These are phyloP conservation scores for Anolis apletophallus DNA, from an alignment of 2,797 vertebrate genomes.

Conservation along the genomic window DNA sequence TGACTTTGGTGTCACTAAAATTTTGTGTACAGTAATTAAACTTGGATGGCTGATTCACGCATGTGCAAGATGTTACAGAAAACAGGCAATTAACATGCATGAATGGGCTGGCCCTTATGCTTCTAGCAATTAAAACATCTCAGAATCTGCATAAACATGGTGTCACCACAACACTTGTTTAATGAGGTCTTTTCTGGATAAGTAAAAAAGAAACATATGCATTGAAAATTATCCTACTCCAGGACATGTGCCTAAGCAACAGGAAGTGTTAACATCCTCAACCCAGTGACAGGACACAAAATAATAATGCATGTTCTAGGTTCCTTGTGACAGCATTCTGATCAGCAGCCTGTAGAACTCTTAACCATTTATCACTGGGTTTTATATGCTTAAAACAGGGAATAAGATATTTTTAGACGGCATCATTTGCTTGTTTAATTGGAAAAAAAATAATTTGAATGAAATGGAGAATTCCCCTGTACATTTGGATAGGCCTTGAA, in stretches of 20 bases:
- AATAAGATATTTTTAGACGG: background rate
- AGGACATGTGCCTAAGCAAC: too few species aligned
- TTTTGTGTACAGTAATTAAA: background rate
- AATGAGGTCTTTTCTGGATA: background rate
- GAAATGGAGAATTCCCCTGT: too few species aligned
- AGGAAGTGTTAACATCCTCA: background rate
- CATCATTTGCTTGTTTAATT: background rate
- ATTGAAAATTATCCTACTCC: background rate
- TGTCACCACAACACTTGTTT: background rate
- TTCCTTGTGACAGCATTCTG: background rate
- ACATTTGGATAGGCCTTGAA: too few species aligned
- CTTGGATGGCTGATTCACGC: background rate
- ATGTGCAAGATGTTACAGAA: constrained; percentile 1
- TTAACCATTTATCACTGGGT: background rate
- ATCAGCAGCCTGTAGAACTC: background rate
- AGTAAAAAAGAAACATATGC: background rate
- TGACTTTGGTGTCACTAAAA: background rate
- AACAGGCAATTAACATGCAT: constrained; percentile 5
- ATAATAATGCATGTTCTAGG: background rate
- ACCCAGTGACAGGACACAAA: too few species aligned
- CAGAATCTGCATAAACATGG: background rate
- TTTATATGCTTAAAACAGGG: background rate
- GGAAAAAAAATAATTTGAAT: background rate
- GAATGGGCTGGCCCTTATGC: background rate
- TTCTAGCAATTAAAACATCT: constrained; percentile 3